These are phyloP conservation scores for Oreochromis aureus DNA, from an alignment of 2,113 vertebrate species.

Conservation along the genomic window DNA sequence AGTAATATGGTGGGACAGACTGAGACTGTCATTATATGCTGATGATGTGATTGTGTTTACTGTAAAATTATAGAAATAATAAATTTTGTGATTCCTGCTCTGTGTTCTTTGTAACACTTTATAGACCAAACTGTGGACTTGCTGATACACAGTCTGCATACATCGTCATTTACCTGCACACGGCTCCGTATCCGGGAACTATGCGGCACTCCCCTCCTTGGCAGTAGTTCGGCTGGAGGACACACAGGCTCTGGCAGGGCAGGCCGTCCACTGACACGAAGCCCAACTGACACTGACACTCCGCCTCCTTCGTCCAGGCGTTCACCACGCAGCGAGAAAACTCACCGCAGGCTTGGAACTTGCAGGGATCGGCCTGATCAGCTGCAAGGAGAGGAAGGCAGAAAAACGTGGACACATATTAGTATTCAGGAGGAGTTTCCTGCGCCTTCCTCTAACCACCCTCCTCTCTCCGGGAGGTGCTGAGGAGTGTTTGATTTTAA, in stretches of 20 bases:
- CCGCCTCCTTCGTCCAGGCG: conserved; percentile 70
- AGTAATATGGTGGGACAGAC: not conserved
- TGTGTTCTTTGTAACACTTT: not conserved
- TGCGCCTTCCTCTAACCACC: not conserved
- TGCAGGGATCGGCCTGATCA: conserved; percentile 85
- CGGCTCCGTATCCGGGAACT: conserved; percentile 71
- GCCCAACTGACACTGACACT: conserved; percentile 77
- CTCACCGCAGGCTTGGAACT: conserved; percentile 82
- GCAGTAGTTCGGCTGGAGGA: conserved; percentile 68
- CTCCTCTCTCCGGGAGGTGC: not conserved
- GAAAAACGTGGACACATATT: not conserved
- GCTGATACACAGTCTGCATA: not conserved
- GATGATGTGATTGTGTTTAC: not conserved
- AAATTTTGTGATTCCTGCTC: not conserved
- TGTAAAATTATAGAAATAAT: not conserved
- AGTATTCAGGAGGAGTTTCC: conserved; percentile 10
- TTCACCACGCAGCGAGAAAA: conserved; percentile 77
- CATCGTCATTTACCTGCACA: conserved; percentile 77
- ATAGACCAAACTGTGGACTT: not conserved
- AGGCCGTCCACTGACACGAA: conserved; percentile 60
- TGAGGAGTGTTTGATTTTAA: conserved; percentile 33
- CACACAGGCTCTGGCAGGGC: conserved; percentile 78
- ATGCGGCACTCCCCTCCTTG: conserved; percentile 71
- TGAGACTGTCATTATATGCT: not conserved
- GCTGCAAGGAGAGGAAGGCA: conserved; percentile 58